Evolutionary conservation across 2,888 invertebrate species (phyloP).

Genomic region (Diplolepis rosae): DNA sequence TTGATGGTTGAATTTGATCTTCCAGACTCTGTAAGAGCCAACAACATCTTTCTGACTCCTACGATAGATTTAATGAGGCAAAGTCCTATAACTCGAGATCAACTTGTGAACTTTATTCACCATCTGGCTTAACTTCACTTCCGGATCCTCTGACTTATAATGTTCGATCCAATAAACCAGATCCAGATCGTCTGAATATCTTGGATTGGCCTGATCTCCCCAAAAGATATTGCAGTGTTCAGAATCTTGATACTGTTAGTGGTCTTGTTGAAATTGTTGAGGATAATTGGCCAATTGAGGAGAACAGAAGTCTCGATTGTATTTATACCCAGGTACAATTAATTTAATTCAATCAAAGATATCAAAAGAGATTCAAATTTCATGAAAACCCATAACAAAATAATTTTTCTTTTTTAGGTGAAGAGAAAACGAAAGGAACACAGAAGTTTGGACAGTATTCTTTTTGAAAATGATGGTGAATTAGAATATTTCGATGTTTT

Average conservation of each 20-base stretch:
- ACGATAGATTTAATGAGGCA: conserved; percentile 64
- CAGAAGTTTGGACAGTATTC: conserved; percentile 69
- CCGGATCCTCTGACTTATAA: conserved; percentile 59
- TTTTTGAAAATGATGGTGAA: conserved; percentile 69
- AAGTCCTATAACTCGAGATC: conserved; percentile 65
- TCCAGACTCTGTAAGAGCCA: conserved; percentile 69
- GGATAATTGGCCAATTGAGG: conserved; percentile 68
- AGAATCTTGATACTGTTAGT: conserved; percentile 68
- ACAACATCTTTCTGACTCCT: conserved; percentile 68
- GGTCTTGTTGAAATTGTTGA: conserved; percentile 71
- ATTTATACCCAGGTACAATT: conserved; percentile 68
- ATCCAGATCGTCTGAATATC: conserved; percentile 67
- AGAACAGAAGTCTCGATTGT: conserved; percentile 68
- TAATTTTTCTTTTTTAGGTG: conserved; percentile 65
- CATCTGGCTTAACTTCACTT: conserved; percentile 58
- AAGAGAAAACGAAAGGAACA: conserved; percentile 72
- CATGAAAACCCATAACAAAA: too few species aligned
- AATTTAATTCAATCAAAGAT: not conserved
- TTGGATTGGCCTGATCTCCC: conserved; percentile 69
- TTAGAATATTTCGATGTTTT: conserved; percentile 70
- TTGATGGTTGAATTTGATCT: not conserved
- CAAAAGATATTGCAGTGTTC: conserved; percentile 67
- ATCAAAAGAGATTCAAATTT: too few species aligned
- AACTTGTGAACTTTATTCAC: conserved; percentile 66
- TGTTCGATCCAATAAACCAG: conserved; percentile 42